Evolutionary conservation across 2,888 invertebrate species (phyloP).

Genomic region (Lithophane semibrunnea): DNA sequence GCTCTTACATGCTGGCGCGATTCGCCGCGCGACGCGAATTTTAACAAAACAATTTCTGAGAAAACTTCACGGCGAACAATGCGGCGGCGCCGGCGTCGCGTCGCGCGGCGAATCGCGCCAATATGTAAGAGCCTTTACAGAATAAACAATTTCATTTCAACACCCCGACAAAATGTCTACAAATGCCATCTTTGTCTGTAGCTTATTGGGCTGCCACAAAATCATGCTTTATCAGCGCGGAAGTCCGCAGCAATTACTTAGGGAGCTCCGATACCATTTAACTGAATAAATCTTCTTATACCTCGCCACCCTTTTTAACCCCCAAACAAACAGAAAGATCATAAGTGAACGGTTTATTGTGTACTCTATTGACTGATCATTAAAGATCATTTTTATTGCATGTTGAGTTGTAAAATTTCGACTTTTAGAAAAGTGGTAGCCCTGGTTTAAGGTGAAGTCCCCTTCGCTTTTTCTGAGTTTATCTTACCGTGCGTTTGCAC

Average conservation of each 20-base stretch:
- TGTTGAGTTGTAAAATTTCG: slow-evolving; percentile 37
- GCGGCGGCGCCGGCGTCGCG: no score
- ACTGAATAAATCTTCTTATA: slow-evolving; percentile 68
- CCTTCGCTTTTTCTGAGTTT: neutral
- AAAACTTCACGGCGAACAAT: no score
- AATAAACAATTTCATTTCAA: neutral
- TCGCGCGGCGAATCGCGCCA: no score
- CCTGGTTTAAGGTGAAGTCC: slow-evolving; percentile 26
- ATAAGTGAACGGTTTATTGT: slow-evolving; percentile 43
- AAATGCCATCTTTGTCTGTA: slow-evolving; percentile 27
- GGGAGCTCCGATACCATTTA: slow-evolving; percentile 60
- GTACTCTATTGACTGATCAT: slow-evolving; percentile 28
- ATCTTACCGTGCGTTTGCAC: no score
- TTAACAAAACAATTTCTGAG: no score
- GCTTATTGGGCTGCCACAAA: slow-evolving; percentile 46
- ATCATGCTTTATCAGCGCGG: slow-evolving; percentile 56
- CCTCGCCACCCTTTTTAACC: slow-evolving; percentile 57
- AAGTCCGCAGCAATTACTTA: slow-evolving; percentile 66
- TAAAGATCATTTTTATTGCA: slow-evolving; percentile 31
- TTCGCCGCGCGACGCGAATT: no score
- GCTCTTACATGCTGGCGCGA: no score
- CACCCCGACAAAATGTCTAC: slow-evolving; percentile 16
- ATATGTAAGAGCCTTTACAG: no score
- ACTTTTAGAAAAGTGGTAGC: slow-evolving; percentile 29
- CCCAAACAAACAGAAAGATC: slow-evolving; percentile 44